Evolutionary conservation across 2,797 vertebrate species (phyloP), one percentile per base, ranked within the genome.

Genomic region (Rhadinocentrus ornatus): DNA sequence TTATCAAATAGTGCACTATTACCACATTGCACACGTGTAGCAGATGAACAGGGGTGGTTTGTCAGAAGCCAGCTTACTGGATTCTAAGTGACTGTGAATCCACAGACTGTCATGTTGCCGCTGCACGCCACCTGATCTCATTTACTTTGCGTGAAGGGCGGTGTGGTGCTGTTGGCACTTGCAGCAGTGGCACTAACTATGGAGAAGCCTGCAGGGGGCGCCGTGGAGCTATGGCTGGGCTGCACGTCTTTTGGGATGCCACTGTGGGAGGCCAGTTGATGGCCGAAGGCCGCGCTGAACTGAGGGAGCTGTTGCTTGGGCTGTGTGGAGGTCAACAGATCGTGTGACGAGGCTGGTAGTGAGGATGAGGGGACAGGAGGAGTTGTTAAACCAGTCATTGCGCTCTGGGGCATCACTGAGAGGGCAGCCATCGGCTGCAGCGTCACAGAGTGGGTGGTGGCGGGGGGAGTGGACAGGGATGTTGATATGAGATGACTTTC

Each of bases 161-260:
- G 94, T 0, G 96, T 94, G 88, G 92, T 90, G 4, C 96, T 97
- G 93, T 95, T 98, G 96, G 95, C 96, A 95, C 94, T 96, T 88
- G 97, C 96, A 92, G 97, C 94, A 66, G 96, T 97, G 95, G 96
- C 96, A 95, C 96, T 94, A 80, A 97, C 96, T 73, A 96, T 94
- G 70, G 97, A 94, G 83, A 97, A 98, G 93, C 97, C 97, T 76
- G 97, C 96, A 41, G 98, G 98, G 85, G 98, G 97, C 44, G 97
- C 98, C 75, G 96, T 98, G 67, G 98, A 99, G 91, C 98, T 99
- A 96, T 99, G 98, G 95, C 96, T 99, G 90, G 98, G 98, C 94
- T 99, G 98, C 91, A 99, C 95, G 90, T 99, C 98, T 95, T 99
- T 99, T 66, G 98, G 98, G 93, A 99, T 99, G 93, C 98, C 98